Evolutionary conservation across 2,797 vertebrate genomes (phyloP).

Genomic region (Melanotaenia nigrans): DNA sequence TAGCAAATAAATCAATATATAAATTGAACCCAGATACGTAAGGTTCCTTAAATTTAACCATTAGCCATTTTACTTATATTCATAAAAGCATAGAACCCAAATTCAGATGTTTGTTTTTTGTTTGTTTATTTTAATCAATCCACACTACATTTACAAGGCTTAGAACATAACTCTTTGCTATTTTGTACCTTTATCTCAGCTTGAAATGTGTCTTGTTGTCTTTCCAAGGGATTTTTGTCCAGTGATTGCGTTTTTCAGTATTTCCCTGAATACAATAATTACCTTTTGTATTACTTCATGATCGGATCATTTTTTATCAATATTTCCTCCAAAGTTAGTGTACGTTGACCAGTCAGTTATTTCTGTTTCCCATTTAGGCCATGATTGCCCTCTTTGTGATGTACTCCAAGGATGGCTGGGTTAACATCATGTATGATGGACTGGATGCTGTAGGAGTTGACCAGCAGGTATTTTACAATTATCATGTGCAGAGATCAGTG

Average conservation of each 20-base stretch:
- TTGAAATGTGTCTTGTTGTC: no score
- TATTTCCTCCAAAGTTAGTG: neutral
- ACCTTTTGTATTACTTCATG: neutral
- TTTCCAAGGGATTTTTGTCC: no score
- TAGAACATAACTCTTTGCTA: no score
- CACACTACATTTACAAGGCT: neutral
- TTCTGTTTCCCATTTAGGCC: no score
- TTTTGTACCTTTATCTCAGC: no score
- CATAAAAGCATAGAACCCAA: neutral
- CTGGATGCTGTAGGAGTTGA: no score
- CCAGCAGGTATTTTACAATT: constrained; percentile 81
- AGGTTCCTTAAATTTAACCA: neutral
- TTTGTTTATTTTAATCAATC: neutral
- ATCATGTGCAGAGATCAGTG: no score
- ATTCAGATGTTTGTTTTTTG: neutral
- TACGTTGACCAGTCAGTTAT: neutral
- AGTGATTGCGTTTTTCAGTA: no score
- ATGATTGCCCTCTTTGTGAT: no score
- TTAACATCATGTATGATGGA: constrained; percentile 92
- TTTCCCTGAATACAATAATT: neutral
- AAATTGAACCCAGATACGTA: no score
- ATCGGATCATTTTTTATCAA: neutral
- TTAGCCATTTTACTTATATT: neutral
- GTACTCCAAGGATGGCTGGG: no score
- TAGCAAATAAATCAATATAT: no score